A percentile compares a stretch with the other conserved stretches of the same genome.
These are phyloP conservation scores for Lucifuga dentata DNA, from an alignment of 2,113 vertebrate genomes.

Conservation along the genomic window DNA sequence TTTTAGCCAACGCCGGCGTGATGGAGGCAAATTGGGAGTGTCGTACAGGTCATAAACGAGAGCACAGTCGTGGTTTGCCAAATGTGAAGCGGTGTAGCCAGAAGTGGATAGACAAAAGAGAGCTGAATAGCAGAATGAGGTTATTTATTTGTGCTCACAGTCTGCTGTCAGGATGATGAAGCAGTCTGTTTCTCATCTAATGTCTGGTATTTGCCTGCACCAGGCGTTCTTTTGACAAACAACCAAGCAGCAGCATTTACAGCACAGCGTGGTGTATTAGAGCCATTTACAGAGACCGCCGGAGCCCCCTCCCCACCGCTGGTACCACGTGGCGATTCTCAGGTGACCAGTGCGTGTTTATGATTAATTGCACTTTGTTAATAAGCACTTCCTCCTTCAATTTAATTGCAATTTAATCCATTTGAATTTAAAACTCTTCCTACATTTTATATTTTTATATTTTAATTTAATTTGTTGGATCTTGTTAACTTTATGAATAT, in stretches of 20 bases:
- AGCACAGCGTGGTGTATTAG: constrained; percentile 50
- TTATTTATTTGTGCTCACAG: constrained; percentile 54
- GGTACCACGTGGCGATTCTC: constrained; percentile 50
- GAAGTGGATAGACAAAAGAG: constrained; percentile 45
- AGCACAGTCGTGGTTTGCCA: constrained; percentile 38
- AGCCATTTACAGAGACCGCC: constrained; percentile 58
- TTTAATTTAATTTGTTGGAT: no score
- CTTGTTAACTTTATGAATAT: no score
- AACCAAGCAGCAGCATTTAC: constrained; percentile 40
- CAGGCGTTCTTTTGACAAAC: constrained; percentile 63
- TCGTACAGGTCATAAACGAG: constrained; percentile 25
- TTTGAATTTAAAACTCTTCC: no score
- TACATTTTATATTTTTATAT: no score
- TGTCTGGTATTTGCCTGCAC: constrained; percentile 46
- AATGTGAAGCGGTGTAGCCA: constrained; percentile 43
- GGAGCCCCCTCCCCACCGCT: constrained; percentile 61
- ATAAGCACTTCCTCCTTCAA: constrained; percentile 58
- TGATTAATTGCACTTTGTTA: constrained; percentile 82
- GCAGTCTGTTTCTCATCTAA: constrained; percentile 50
- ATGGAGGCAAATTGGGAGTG: constrained; percentile 39
- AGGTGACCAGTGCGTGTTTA: constrained; percentile 51
- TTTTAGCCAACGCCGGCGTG: constrained; percentile 41
- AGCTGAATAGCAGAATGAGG: constrained; percentile 10
- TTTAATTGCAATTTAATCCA: no score
- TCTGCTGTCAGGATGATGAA: constrained; percentile 51